Base-by-base conservation (phyloP, 1,140 invertebrate genomes). In the Eubasilissa regina region DNA sequence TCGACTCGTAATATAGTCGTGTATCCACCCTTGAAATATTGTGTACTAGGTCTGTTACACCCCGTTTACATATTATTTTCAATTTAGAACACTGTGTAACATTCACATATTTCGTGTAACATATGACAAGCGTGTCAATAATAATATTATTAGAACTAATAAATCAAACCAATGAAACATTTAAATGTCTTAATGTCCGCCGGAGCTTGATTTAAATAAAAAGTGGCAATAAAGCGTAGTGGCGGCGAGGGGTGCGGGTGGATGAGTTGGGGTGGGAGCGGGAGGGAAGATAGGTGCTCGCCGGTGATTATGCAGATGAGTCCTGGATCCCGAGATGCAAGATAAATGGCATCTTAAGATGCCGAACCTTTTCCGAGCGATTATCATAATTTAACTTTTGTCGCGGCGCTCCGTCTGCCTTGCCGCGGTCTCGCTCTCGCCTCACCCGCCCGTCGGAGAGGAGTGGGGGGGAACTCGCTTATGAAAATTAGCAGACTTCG, bases 301-400 rank as follows among this genome's bases (percentile, higher is more conserved):
- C 66, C 78, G 74, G 79, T 80, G 73, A 80, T 76, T 80, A 80
- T 76, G 79, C 79, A 80, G 79, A 80, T 76, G 79, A 79, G 78
- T 64, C 53, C 17, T 11, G 56, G 17, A 55, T 45, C 25, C 73
- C 66, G 74, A 68, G 79, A 80, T 76, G 44, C 51, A 64, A 75
- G 79, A 76, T 80, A 80, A 80, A 80, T 80, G 79, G 79, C 79
- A 75, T 77, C 79, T 80, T 80, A 80, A 80, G 79, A 75, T 80
- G 79, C 79, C 79, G 78, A 79, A 79, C 78, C 47, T 68, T 75
- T 64, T 55, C 78, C 62, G 44, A 45, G 13, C 70, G 78, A 79
- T 79, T 79, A 79, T 79, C 78, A 79, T 79, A 79, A 80, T 76
- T 80, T 80, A 76, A 76, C 79, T 80, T 80, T 76, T 72, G 74